Evolutionary conservation across 2,113 vertebrate genomes (phyloP), one percentile per base, ranked within the genome.

Genomic region (Hippolais icterina): DNA sequence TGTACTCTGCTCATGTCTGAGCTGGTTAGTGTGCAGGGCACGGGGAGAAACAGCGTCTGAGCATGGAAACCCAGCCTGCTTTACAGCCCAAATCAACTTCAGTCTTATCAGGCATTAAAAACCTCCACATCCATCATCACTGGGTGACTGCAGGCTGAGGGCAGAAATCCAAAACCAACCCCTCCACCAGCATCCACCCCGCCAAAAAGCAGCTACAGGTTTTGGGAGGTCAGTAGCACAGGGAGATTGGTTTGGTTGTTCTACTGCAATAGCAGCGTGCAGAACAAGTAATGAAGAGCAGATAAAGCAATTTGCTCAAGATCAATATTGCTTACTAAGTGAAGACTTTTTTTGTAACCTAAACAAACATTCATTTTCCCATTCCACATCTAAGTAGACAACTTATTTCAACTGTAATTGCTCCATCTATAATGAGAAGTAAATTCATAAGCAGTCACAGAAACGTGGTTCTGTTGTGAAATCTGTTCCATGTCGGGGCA

Each of bases 281-380:
- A 71, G 77, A 68, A 65, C 46, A 47, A 80, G 57, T 49, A 72
- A 75, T 27, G 70, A 87, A 69, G 42, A 91, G 41, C 53, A 90
- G 78, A 69, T 94, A 68, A 96, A 90, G 61, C 42, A 69, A 77
- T 77, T 85, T 92, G 63, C 54, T 86, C 20, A 77, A 86, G 75
- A 85, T 90, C 81, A 80, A 56, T 83, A 85, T 68, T 92, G 85
- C 50, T 90, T 79, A 83, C 27, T 35, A 47, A 89, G 74, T 0
- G 4, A 89, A 53, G 16, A 21, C 50, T 63, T 95, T 63, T 47
- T 33, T 70, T 42, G 66, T 39, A 79, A 69, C 25, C 57, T 69
- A 65, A 96, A 89, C 64, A 89, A 66, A 66, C n/a, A n/a, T 79
- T 82, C 33, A 5, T 90, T 83, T 84, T 83, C 63, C 78, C 68